Percentiles rank a stretch among this genome's conserved stretches.
Conservation (phyloP, 2,113 vertebrate genomes). For the Scolopax mira region DNA sequence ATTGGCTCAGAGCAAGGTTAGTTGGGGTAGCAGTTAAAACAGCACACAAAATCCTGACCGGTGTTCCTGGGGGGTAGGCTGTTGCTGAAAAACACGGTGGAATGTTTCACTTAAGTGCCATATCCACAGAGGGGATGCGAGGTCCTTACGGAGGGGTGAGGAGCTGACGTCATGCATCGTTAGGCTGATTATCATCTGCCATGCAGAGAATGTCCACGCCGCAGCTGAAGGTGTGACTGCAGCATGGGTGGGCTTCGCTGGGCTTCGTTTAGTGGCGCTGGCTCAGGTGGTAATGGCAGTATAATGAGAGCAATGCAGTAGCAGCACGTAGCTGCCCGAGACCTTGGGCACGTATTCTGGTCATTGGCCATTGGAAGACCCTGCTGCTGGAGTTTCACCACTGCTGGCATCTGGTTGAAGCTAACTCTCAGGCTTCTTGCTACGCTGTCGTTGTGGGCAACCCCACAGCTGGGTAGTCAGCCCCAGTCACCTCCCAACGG, state of each 20-base stretch:
- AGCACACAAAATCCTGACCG: not conserved
- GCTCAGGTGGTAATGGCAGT: not conserved
- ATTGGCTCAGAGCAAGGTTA: not conserved
- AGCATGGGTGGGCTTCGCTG: not conserved
- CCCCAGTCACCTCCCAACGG: no score
- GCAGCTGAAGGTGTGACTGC: not conserved
- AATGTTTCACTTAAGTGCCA: not conserved
- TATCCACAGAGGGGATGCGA: not conserved
- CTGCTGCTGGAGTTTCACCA: not conserved
- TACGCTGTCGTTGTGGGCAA: fast-evolving
- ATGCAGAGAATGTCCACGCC: fast-evolving
- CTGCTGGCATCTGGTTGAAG: not conserved
- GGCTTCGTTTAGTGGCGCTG: fast-evolving
- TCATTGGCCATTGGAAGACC: not conserved
- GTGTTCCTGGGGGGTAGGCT: not conserved
- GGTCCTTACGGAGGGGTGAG: not conserved
- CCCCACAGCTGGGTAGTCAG: not conserved
- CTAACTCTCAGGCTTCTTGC: not conserved
- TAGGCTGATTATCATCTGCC: not conserved
- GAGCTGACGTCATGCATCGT: not conserved
- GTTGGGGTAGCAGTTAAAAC: not conserved
- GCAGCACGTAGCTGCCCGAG: not conserved
- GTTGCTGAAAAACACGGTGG: not conserved
- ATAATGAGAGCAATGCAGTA: not conserved
- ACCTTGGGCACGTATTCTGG: not conserved